These are phyloP conservation scores for Cerceris rybyensis DNA, from an alignment of 2,888 invertebrate genomes.

Conservation along the genomic window DNA sequence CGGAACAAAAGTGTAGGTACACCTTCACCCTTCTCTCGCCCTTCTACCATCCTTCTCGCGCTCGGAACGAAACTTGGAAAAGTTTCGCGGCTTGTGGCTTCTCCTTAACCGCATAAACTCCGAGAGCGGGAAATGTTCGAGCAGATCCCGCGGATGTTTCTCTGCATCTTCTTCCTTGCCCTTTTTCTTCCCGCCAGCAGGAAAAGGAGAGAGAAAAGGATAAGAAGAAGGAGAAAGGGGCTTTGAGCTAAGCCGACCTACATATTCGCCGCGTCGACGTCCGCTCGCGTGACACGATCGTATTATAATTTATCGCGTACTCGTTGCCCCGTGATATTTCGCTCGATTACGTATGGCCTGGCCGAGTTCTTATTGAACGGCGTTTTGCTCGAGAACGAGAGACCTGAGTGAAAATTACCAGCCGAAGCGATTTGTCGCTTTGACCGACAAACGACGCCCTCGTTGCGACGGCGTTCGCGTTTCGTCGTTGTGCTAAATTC, in stretches of 20 bases:
- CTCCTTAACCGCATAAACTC: not conserved
- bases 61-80: not conserved
- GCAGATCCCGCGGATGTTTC: not conserved
- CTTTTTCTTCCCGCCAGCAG: too few species aligned
- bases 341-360: not conserved
- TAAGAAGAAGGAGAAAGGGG: too few species aligned
- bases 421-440: too few species aligned
- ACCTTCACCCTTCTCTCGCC: too few species aligned
- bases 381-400: too few species aligned
- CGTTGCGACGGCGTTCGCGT: too few species aligned
- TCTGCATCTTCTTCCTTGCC: not conserved
- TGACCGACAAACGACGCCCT: too few species aligned
- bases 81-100: slow-evolving; percentile 10
- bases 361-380: too few species aligned
- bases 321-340: slow-evolving; percentile 1
- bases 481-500: too few species aligned
- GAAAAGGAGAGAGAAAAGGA: too few species aligned
- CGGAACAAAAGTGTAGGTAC: not conserved
- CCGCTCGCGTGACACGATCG: slow-evolving; percentile 10
- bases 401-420: too few species aligned
- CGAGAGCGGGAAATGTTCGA: not conserved
- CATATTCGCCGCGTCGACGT: not conserved
- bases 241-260: slow-evolving; percentile 8
- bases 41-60: too few species aligned
- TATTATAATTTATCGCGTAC: slow-evolving; percentile 7